Evolutionary conservation across 2,797 vertebrate species (phyloP).

Genomic region (Etheostoma perlongum): DNA sequence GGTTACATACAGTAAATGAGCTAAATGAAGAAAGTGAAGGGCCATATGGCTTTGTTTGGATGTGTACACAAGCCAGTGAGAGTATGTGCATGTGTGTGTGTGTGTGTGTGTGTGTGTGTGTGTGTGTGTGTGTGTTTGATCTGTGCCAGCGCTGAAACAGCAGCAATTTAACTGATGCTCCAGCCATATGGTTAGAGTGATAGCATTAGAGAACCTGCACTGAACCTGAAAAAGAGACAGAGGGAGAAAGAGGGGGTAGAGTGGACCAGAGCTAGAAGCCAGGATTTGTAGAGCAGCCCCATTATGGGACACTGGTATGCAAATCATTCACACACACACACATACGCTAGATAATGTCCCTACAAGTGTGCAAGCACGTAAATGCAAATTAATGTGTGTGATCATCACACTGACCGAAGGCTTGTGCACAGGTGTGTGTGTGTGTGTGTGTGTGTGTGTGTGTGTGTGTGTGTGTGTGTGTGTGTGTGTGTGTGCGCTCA

Average conservation of each 20-base stretch:
- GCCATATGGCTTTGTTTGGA: slow-evolving; percentile 78
- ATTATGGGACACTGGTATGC: slow-evolving; percentile 62
- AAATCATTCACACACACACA: slow-evolving; percentile 50
- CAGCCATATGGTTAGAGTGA: slow-evolving; percentile 84
- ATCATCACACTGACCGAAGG: slow-evolving; percentile 47
- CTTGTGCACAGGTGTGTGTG: slow-evolving; percentile 12
- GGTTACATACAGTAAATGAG: slow-evolving; percentile 68
- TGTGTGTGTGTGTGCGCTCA: rapidly evolving
- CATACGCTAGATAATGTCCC: slow-evolving; percentile 40
- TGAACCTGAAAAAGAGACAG: slow-evolving; percentile 76
- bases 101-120: slow-evolving; percentile 2
- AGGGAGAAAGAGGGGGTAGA: slow-evolving; percentile 42
- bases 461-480: not conserved
- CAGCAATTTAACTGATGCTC: slow-evolving; percentile 85
- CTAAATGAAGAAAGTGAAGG: slow-evolving; percentile 66
- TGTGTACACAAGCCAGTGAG: slow-evolving; percentile 58
- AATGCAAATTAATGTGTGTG: slow-evolving; percentile 63
- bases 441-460: not conserved
- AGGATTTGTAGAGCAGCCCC: slow-evolving; percentile 66
- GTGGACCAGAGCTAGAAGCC: slow-evolving; percentile 52
- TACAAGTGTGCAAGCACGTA: slow-evolving; percentile 38
- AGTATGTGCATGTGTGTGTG: slow-evolving; percentile 16
- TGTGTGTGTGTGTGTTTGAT: slow-evolving; percentile 46
- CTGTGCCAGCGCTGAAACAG: slow-evolving; percentile 74
- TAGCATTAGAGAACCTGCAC: slow-evolving; percentile 81